A percentile compares a stretch with the other conserved stretches of the same genome.
phyloP scores from a whole-genome alignment of 1,140 invertebrate species.

The Pogonognathellus flavescens region DNA sequence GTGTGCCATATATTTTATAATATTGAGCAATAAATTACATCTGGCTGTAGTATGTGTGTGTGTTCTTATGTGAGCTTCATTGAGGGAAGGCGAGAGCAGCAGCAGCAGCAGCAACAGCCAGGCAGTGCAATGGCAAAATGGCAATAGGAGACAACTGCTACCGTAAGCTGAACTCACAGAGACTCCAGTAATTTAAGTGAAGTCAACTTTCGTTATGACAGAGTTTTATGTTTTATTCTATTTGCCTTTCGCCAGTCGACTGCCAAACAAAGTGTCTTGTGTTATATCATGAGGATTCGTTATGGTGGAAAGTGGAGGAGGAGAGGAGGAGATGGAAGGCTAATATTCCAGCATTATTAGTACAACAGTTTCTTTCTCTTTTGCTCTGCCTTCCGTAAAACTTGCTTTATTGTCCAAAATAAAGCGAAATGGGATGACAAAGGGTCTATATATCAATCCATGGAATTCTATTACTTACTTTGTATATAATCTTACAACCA shows the following conservation, averaged over 20 bases:
- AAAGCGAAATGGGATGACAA: conserved; percentile 8
- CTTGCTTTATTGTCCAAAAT: conserved; percentile 9
- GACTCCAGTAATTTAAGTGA: neutral
- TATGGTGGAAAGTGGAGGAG: neutral
- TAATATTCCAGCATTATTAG: conserved; percentile 1
- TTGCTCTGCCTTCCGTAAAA: neutral
- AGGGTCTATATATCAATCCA: neutral
- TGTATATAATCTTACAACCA: no score
- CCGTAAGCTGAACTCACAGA: neutral
- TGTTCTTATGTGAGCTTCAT: conserved; percentile 1
- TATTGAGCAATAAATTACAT: conserved; percentile 57
- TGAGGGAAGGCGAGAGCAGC: neutral
- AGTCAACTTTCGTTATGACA: neutral
- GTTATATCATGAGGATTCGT: neutral
- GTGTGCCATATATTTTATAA: conserved; percentile 50
- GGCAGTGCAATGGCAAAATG: neutral
- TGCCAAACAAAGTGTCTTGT: neutral
- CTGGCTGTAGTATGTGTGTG: conserved; percentile 33
- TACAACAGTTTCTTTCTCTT: neutral
- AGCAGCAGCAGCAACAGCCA: neutral
- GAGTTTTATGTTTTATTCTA: conserved; percentile 1
- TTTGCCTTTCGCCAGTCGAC: neutral
- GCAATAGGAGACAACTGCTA: neutral
- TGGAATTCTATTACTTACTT: no score
- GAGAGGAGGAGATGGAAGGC: neutral